Base-by-base conservation (phyloP, 1,140 invertebrate species). In the Myzus persicae region DNA sequence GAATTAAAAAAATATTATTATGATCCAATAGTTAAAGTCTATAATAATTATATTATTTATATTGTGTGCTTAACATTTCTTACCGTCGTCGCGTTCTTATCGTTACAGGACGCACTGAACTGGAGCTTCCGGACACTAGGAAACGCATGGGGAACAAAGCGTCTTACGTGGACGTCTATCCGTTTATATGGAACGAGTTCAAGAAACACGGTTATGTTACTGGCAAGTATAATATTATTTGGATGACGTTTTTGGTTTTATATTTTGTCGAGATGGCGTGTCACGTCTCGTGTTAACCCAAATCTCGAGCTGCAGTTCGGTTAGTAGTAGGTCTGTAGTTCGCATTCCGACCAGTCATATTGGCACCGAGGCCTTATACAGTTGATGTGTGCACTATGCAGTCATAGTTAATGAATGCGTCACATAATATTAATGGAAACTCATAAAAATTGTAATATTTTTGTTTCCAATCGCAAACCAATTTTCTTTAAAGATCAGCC, bases 51-150 rank as follows among this genome's bases (percentile, higher is more conserved):
- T 84, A 40, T 42, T 51, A 40, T 84, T 2, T n/a, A 42, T 42
- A 42, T 42, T 42, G 42, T 42, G 9, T n/a, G n/a, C n/a, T n/a
- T 44, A 44, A 44, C 42, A 44, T 44, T 6, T 44, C 40, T 85
- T 42, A 84, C 24, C 40, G 20, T 81, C 5, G 31, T 36, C 11
- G 9, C 36, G 24, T 51, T 51, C 40, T 51, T n/a, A 26, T 48
- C 42, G 2, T 40, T 44, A 46, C 38, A 95, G 96, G 96, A 11
- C 97, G 97, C 95, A 98, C 97, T 0, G 98, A 99, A 95, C 94
- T 97, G 11, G 98, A 99, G 95, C 95, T 99, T 44, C 98, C 98
- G 0, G 97, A 98, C 94, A 97, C 97, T 2, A 96, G 98, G 87
- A 98, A 97, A 95, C 96, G 98, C 4, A 96, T 97, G 94, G 96